Evolutionary conservation across 2,888 invertebrate species (phyloP), one percentile per base, ranked within the genome.

Genomic region (Hirudinaria manillensis): DNA sequence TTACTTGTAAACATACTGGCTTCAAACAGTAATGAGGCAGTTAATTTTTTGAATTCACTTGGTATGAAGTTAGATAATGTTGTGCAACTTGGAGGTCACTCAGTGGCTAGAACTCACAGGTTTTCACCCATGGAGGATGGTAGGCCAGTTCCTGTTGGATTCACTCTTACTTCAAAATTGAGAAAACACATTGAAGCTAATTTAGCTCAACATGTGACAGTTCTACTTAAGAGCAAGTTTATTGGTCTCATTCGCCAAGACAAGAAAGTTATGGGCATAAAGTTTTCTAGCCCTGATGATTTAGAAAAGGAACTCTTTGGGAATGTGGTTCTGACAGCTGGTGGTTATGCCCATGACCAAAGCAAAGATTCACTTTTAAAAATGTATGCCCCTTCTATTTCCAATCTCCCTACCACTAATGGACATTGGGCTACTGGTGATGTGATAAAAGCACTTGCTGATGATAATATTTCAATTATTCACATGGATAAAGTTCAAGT

Each of bases 351-450:
- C n/a, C 76, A 79, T 56, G 79, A 79, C 66, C 77, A 78, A 51
- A 21, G 55, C 24, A 51, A 70, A 19, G 71, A 34, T n/a, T 79
- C 78, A 13, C 75, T 79, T 21, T 66, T 79, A n/a, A 75, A 68
- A 3, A 76, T 70, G 27, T 77, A 79, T 76, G 78, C 70, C 16
- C 79, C 78, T 19, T 32, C 70, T 27, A 38, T 79, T 7, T 65
- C 75, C 10, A 67, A 74, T 16, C 66, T 78, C 24, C 79, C 79
- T 10, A 79, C 79, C 3, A 79, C 79, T 32, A 79, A 79, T 75
- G 79, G 79, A 27, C 70, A 66, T n/a, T 79, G 79, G 79, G 78
- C 79, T 29, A 79, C 79, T 19, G 79, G 79, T n/a, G 79, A 79
- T 71, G 70, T 78, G 56, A 75, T 79, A 53, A 79, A 79, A 51